phyloP scores from a whole-genome alignment of 2,113 vertebrate genomes.

The Tautogolabrus adspersus region DNA sequence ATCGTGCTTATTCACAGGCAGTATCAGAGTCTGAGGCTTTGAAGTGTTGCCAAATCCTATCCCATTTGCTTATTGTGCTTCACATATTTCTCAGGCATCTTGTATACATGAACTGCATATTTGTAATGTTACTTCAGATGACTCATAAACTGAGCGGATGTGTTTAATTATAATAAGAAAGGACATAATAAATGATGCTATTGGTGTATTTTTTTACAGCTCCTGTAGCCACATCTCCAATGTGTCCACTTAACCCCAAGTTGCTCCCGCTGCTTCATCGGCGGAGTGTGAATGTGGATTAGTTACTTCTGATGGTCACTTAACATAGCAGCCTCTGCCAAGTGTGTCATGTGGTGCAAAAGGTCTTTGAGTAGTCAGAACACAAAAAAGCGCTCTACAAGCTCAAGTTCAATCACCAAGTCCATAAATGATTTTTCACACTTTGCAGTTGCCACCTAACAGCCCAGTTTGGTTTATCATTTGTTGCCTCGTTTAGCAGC shows the following conservation, averaged over 20 bases:
- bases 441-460: no score
- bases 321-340: no score
- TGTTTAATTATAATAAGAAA: not conserved
- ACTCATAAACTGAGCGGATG: not conserved
- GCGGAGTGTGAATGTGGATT: no score
- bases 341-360: no score
- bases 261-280: no score
- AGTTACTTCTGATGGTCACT: no score
- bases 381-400: no score
- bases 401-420: no score
- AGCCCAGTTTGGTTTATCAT: not conserved
- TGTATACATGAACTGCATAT: slow-evolving; percentile 3
- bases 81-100: slow-evolving; percentile 56
- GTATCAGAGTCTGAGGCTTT: slow-evolving; percentile 39
- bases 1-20: slow-evolving; percentile 51
- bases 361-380: no score
- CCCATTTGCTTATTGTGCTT: slow-evolving; percentile 28
- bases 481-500: not conserved
- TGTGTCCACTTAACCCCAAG: no score
- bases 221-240: no score
- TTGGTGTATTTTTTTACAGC: not conserved
- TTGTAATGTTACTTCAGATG: slow-evolving; percentile 10
- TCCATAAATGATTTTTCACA: no score
- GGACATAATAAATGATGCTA: fast-evolving
- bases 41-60: slow-evolving; percentile 41